phyloP scores from a whole-genome alignment of 2,797 vertebrate species.

The Chelonia mydas region DNA sequence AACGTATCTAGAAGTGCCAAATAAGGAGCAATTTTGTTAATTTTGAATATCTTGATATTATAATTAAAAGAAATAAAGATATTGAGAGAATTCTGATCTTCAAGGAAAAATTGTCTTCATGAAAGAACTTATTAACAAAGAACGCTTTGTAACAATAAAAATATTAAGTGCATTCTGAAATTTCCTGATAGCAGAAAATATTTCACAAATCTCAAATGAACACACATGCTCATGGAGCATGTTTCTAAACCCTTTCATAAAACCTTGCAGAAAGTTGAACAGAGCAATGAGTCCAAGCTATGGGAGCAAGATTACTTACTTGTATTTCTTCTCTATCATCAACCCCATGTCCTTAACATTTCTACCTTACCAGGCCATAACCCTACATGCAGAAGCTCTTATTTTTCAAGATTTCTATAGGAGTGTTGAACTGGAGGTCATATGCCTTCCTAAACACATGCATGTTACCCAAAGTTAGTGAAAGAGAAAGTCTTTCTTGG shows the following conservation, averaged over 20 bases:
- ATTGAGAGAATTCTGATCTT: neutral
- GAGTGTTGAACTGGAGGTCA: neutral
- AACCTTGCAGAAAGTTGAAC: neutral
- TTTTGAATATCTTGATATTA: neutral
- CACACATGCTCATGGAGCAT: accelerated
- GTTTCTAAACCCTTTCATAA: neutral
- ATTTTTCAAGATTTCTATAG: too few relatives aligned
- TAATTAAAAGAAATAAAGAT: neutral
- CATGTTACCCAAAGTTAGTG: too few relatives aligned
- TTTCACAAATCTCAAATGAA: neutral
- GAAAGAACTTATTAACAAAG: neutral
- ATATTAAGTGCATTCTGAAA: neutral
- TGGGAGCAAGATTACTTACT: neutral
- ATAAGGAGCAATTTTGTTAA: accelerated
- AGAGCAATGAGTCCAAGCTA: neutral
- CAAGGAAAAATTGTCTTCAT: neutral
- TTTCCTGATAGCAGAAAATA: neutral
- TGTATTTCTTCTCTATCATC: neutral
- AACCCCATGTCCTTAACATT: neutral
- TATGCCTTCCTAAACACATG: neutral
- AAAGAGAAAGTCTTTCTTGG: neutral
- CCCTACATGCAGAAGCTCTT: neutral
- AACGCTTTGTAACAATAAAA: neutral
- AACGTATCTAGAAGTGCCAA: neutral
- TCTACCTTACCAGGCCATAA: neutral